Base-by-base conservation (phyloP, 2,113 vertebrate genomes). In the Micromys minutus region DNA sequence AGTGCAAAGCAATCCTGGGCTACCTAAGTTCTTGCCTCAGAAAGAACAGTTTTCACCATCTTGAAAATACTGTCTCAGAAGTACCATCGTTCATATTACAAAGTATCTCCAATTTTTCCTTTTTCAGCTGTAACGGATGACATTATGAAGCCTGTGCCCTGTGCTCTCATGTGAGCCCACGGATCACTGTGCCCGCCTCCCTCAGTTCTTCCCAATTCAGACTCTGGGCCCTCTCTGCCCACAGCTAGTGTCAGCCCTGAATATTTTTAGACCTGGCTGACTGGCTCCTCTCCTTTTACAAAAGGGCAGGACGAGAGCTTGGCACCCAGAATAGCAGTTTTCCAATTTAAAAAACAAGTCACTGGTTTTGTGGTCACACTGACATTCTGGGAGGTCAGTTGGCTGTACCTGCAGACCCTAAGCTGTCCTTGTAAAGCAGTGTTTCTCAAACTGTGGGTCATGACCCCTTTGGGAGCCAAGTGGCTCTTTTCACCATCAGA, bases 181-280 rank as follows among this genome's bases (percentile, higher is more conserved):
- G 31, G 84, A n/a, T 21, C 9, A 16, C n/a, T 57, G 12, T 12
- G 47, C 74, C 65, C 67, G 3, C 7, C 17, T 19, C 9, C 26
- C 17, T 17, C 17, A 3, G 2, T 63, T 50, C 74, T 69, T 61
- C 45, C 63, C 83, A 83, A 59, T 3, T 36, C 36, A 76, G 45
- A 22, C 42, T 72, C 36, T 31, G 84, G 47, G 79, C 21, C 39
- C 80, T 45, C n/a, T 47, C 52, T 83, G 63, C 15, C 91, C 88
- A 86, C 34, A 57, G 61, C 52, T 59, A 17, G 45, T 45, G 75
- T 93, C 93, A 74, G 19, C 63, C 47, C 74, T 77, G 12, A 77
- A 34, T 94, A 95, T 95, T 94, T 96, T 96, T 95, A 93, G 94
- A 84, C 39, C 85, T 91, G 36, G 67, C 34, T 77, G 5, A 90